Evolutionary conservation across 1,140 invertebrate species (phyloP).

Genomic region (Bombus consobrinus): DNA sequence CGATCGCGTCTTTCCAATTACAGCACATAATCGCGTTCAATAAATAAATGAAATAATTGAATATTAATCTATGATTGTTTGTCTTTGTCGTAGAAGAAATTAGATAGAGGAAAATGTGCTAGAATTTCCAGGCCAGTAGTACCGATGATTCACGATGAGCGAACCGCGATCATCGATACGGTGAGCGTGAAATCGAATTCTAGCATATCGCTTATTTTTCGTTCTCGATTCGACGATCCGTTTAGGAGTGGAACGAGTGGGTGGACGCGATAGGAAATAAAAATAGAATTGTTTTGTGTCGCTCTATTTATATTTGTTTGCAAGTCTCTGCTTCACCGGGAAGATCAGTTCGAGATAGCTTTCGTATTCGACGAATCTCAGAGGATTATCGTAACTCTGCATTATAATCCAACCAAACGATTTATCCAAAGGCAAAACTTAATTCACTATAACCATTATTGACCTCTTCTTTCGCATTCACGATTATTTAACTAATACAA

Average conservation of each 20-base stretch:
- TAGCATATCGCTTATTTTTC: conserved; percentile 40
- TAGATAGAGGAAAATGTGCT: background rate
- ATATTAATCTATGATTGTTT: background rate
- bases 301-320: conserved; percentile 65
- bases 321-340: conserved; percentile 29
- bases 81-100: background rate
- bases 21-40: background rate
- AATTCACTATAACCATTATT: background rate
- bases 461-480: too few species aligned
- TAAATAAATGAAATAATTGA: background rate
- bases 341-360: conserved; percentile 32
- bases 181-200: conserved; percentile 13
- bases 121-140: background rate
- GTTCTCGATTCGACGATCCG: conserved; percentile 33
- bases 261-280: conserved; percentile 52
- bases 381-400: background rate
- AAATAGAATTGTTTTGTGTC: conserved; percentile 61
- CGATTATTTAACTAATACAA: too few species aligned
- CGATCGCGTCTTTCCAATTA: too few species aligned
- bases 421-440: background rate
- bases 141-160: background rate
- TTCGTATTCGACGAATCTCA: conserved; percentile 1
- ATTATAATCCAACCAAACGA: background rate
- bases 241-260: conserved; percentile 34
- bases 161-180: background rate